Evolutionary conservation across 2,797 vertebrate genomes (phyloP), one percentile per base, ranked within the genome.

Genomic region (Pangasius sanitwongsei): DNA sequence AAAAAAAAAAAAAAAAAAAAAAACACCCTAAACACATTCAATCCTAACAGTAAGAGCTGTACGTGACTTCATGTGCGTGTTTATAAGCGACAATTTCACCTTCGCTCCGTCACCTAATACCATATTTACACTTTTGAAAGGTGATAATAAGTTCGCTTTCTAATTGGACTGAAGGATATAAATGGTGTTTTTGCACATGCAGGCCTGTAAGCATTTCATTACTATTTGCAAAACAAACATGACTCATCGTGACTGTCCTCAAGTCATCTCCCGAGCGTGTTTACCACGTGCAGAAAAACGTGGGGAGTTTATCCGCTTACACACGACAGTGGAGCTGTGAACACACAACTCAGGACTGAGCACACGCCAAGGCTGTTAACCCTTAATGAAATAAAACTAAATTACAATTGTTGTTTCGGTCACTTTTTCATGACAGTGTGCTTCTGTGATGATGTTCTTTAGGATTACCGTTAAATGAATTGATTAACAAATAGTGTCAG

Each of bases 181-280:
- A 84, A 67, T 12, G 16, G 3, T 50, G 25, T 20, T 67, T 31
- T 84, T 82, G 20, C 41, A 50, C 82, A 84, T 0, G 2, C n/a
- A 13, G 44, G 9, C 25, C 16, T 1, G 12, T 8, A 83, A 65
- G 18, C 6, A 8, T 28, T 83, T n/a, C 82, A 31, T 50, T 67
- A 67, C 61, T 67, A 50, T 50, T 84, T n/a, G 48, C 63, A 6
- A 67, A 84, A 84, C 83, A 69, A 67, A 69, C 41, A 50, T 34
- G 63, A 84, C 83, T 69, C 63, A 50, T 69, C 4, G 1, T 7
- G 8, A 9, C 7, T 48, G 82, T 84, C 41, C 37, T 48, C 1
- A 5, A 67, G 82, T 20, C 31, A 31, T 48, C 20, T 59, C 50
- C 18, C 4, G 9, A 65, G 34, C 57, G 28, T 7, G 25, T 83